Evolutionary conservation across 2,888 invertebrate species (phyloP).

Genomic region (Limnephilus marmoratus): DNA sequence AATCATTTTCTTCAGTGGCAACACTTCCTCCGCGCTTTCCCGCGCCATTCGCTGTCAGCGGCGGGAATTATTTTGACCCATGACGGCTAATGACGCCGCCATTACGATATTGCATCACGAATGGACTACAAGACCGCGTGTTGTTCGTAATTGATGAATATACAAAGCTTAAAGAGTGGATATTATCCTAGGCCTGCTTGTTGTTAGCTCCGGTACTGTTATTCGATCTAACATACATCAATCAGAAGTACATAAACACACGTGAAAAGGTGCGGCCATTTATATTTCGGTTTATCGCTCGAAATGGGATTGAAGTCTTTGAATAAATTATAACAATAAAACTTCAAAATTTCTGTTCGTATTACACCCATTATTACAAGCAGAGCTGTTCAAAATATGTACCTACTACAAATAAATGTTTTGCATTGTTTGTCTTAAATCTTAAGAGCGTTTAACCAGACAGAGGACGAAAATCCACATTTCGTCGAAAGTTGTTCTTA

Average conservation of each 20-base stretch:
- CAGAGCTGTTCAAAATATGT: neutral
- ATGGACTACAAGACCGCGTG: constrained; percentile 36
- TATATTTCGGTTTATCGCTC: constrained; percentile 2
- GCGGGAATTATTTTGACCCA: constrained; percentile 32
- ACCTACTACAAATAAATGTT: neutral
- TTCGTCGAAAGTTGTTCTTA: no score
- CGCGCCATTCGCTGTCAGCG: constrained; percentile 47
- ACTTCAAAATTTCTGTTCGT: neutral
- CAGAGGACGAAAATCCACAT: no score
- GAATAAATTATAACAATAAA: constrained; percentile 3
- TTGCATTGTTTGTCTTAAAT: no score
- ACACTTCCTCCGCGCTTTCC: constrained; percentile 41
- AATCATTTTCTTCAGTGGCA: constrained; percentile 6
- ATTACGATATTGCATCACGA: constrained; percentile 60
- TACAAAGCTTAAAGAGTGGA: constrained; percentile 23
- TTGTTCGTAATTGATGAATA: constrained; percentile 40
- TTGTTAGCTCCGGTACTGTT: constrained; percentile 30
- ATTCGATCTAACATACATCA: constrained; percentile 4
- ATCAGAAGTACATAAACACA: constrained; percentile 18
- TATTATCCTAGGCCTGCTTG: constrained; percentile 17
- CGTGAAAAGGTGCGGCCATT: constrained; percentile 30
- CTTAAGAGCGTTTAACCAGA: no score
- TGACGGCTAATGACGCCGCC: constrained; percentile 56
- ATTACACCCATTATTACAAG: neutral
- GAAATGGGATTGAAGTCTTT: neutral